Percentiles rank a stretch among this genome's conserved stretches.
Evolutionary conservation across 2,113 vertebrate genomes (phyloP).

Genomic region (Cynopterus brachyotis): DNA sequence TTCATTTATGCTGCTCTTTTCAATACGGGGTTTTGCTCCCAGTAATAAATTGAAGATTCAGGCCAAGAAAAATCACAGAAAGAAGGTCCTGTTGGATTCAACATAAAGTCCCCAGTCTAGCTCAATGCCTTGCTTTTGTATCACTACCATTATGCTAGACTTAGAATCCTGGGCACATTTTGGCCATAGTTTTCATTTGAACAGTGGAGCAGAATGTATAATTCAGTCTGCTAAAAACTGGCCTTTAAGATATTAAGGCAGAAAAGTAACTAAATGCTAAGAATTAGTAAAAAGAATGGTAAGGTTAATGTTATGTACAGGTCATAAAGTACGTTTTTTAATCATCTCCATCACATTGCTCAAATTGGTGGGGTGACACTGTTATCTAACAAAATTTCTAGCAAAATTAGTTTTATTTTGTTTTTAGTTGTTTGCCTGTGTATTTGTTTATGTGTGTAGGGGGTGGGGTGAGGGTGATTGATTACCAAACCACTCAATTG

Average conservation of each 20-base stretch:
- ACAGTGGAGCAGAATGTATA: conserved; percentile 44
- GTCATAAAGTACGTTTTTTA: background rate
- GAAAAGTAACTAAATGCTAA: background rate
- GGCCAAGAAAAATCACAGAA: conserved; percentile 14
- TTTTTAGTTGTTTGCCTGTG: background rate
- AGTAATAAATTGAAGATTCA: background rate
- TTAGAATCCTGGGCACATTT: conserved; percentile 34
- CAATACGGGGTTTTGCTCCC: background rate
- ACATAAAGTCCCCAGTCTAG: background rate
- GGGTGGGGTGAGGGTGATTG: too few species aligned
- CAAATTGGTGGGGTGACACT: background rate
- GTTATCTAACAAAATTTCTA: conserved; percentile 53
- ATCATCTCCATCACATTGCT: background rate
- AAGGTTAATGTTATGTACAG: background rate
- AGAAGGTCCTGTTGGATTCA: background rate
- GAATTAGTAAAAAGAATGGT: background rate
- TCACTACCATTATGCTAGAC: background rate
- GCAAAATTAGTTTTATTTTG: background rate
- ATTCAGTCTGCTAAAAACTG: background rate
- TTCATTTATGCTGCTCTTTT: background rate
- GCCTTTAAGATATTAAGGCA: conserved; percentile 20
- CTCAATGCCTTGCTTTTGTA: background rate
- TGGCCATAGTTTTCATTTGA: background rate
- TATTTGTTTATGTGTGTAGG: background rate
- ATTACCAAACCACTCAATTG: background rate